Evolutionary conservation across 2,797 vertebrate species (phyloP).

Genomic region (Meda fulgida): DNA sequence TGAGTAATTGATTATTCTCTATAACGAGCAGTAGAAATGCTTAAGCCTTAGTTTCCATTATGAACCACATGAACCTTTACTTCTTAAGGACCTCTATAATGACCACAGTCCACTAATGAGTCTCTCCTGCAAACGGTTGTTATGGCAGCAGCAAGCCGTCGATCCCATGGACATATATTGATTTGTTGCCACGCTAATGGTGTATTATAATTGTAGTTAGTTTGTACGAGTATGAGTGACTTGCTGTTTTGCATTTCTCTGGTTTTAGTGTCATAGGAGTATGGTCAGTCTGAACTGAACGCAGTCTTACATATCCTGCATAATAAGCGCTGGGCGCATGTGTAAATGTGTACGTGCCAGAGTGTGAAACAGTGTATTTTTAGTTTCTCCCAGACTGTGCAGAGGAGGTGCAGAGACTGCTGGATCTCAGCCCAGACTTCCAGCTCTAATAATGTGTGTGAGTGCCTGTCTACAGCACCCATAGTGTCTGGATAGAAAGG

Average conservation of each 20-base stretch:
- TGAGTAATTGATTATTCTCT: slow-evolving; percentile 40
- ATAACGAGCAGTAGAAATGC: slow-evolving; percentile 54
- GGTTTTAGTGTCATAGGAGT: slow-evolving; percentile 9
- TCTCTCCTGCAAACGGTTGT: slow-evolving; percentile 56
- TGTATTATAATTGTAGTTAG: background rate
- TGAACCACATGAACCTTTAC: slow-evolving; percentile 36
- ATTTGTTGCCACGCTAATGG: background rate
- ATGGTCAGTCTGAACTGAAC: slow-evolving; percentile 26
- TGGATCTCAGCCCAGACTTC: slow-evolving; percentile 73
- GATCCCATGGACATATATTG: slow-evolving; percentile 34
- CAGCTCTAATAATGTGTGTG: slow-evolving; percentile 49
- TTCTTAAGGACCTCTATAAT: slow-evolving; percentile 48
- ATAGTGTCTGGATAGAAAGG: slow-evolving; percentile 39
- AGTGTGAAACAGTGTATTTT: slow-evolving; percentile 69
- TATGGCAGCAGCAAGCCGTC: slow-evolving; percentile 59
- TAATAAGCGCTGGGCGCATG: slow-evolving; percentile 27
- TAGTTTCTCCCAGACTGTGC: slow-evolving; percentile 73
- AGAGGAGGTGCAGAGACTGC: slow-evolving; percentile 71
- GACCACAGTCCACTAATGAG: slow-evolving; percentile 56
- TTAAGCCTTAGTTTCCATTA: slow-evolving; percentile 55
- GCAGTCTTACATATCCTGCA: background rate
- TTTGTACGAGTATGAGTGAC: background rate
- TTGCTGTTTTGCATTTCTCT: slow-evolving; percentile 7
- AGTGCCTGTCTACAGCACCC: slow-evolving; percentile 24
- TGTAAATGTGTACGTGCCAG: slow-evolving; percentile 57